These are phyloP conservation scores for Drosophila paramelanica DNA, from an alignment of 2,888 invertebrate genomes.

Conservation along the genomic window DNA sequence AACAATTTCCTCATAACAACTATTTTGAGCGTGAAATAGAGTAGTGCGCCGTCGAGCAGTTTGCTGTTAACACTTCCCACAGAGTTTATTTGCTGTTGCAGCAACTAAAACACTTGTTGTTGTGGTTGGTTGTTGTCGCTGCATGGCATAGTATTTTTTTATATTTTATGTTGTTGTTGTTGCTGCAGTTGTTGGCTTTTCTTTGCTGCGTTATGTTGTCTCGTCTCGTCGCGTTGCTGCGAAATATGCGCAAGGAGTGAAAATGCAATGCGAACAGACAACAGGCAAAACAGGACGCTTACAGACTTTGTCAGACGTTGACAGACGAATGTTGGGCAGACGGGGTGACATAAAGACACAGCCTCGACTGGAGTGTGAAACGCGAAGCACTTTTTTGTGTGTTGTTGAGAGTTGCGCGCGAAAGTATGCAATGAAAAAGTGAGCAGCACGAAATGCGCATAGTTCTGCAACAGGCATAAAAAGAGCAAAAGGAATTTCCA, in stretches of 20 bases:
- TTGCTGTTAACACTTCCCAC: conserved; percentile 1
- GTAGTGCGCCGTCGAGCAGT: neutral
- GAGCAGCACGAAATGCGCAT: conserved; percentile 67
- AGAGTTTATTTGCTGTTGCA: conserved; percentile 21
- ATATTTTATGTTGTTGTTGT: neutral
- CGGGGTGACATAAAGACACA: conserved; percentile 16
- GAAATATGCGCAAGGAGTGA: conserved; percentile 70
- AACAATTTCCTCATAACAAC: too few relatives aligned
- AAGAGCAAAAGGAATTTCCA: conserved; percentile 33
- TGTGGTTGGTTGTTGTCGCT: conserved; percentile 33
- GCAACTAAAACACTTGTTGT: conserved; percentile 43
- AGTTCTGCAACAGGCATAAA: conserved; percentile 55
- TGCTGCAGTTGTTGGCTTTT: conserved; percentile 44
- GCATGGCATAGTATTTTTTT: conserved; percentile 18
- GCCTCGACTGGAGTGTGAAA: conserved; percentile 57
- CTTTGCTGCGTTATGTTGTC: conserved; percentile 56
- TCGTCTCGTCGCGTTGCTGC: conserved; percentile 28
- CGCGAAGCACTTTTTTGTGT: conserved; percentile 61
- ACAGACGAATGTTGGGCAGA: conserved; percentile 46
- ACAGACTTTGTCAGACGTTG: conserved; percentile 74
- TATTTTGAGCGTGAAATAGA: neutral
- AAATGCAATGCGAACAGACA: conserved; percentile 66
- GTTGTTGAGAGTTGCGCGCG: conserved; percentile 32
- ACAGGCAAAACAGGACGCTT: conserved; percentile 62
- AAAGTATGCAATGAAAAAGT: conserved; percentile 62